phyloP scores from a whole-genome alignment of 2,888 invertebrate species.

The Rhodophaea formosa region DNA sequence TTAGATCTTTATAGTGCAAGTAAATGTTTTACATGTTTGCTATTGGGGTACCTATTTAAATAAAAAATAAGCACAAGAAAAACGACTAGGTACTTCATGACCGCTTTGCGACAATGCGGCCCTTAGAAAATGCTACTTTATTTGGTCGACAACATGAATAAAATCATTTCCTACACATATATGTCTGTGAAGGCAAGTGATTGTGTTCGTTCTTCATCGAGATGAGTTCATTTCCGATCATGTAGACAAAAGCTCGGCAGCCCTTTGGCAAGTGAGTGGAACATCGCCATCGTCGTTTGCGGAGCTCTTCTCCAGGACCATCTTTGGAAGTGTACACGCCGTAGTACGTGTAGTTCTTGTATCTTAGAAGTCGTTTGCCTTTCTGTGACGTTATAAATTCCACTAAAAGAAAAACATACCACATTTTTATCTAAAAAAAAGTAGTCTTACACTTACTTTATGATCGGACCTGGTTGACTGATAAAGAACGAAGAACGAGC shows the following conservation, averaged over 20 bases:
- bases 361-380: conserved; percentile 33
- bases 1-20: too few species aligned
- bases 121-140: neutral
- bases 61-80: too few species aligned
- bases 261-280: conserved; percentile 30
- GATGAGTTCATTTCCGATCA: conserved; percentile 23
- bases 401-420: conserved; percentile 24
- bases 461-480: neutral
- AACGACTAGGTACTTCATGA: too few species aligned
- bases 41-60: too few species aligned
- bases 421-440: neutral
- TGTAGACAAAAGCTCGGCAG: conserved; percentile 29
- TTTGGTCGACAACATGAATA: neutral
- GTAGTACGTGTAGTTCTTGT: conserved; percentile 30
- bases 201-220: conserved; percentile 20
- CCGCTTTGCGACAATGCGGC: too few species aligned
- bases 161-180: neutral
- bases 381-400: conserved; percentile 30
- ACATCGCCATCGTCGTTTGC: conserved; percentile 27
- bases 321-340: conserved; percentile 1
- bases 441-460: neutral
- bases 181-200: conserved; percentile 13
- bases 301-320: neutral
- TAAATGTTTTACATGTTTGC: too few species aligned
- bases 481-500: too few species aligned